Evolutionary conservation across 2,113 vertebrate species (phyloP).

Genomic region (Agapornis roseicollis): DNA sequence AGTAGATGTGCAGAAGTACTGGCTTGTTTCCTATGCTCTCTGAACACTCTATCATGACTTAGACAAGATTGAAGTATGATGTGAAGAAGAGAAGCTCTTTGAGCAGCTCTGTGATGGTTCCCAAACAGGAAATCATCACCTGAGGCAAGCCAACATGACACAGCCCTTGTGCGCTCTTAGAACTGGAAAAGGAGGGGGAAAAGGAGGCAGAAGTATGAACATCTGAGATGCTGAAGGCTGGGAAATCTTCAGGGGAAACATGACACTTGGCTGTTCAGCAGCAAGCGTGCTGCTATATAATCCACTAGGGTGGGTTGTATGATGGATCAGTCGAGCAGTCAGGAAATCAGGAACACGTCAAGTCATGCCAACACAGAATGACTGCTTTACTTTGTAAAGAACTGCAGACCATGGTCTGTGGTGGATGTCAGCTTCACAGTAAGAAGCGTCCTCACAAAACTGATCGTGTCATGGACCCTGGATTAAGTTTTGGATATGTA

Average conservation of each 20-base stretch:
- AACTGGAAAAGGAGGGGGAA: background rate
- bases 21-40: background rate
- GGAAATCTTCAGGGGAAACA: background rate
- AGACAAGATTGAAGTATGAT: background rate
- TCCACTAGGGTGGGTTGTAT: background rate
- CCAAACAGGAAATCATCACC: background rate
- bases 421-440: background rate
- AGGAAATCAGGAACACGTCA: background rate
- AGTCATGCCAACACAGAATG: background rate
- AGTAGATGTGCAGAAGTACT: background rate
- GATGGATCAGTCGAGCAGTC: background rate
- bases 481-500: background rate
- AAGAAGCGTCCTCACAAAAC: background rate
- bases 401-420: background rate
- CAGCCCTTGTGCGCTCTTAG: background rate
- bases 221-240: background rate
- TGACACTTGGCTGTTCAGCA: background rate
- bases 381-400: background rate
- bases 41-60: background rate
- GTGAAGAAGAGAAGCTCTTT: background rate
- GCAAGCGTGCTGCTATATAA: background rate
- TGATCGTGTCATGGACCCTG: accelerated
- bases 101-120: background rate
- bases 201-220: background rate
- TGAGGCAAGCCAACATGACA: background rate